Conservation (phyloP, 1,140 invertebrate species). For the Drosophila kohkoa region DNA sequence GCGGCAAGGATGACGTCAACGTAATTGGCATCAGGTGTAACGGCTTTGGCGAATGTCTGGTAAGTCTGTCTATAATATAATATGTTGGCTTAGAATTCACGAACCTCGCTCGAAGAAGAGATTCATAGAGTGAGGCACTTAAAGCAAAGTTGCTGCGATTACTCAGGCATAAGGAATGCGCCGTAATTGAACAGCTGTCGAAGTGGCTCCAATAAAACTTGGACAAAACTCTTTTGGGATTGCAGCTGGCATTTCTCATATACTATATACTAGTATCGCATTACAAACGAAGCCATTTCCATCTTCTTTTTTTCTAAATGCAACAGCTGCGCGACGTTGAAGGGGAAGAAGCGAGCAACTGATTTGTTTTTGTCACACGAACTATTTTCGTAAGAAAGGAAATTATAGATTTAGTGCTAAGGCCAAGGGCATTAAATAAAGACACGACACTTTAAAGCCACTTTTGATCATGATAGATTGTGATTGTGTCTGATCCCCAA, state of each 20-base stretch:
- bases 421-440: constrained; percentile 30
- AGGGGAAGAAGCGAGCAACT: constrained; percentile 11
- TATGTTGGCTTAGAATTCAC: not conserved
- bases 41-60: constrained; percentile 46
- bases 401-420: constrained; percentile 9
- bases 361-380: constrained; percentile 57
- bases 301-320: constrained; percentile 7
- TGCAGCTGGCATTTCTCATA: constrained; percentile 37
- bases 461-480: constrained; percentile 31
- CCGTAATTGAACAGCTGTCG: constrained; percentile 24
- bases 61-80: constrained; percentile 40
- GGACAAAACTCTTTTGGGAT: constrained; percentile 1
- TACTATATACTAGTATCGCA: constrained; percentile 35
- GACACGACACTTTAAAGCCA: constrained; percentile 5
- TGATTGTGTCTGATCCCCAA: not conserved
- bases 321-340: constrained; percentile 50
- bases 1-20: constrained; percentile 42
- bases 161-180: constrained; percentile 10
- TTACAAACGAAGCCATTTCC: constrained; percentile 52
- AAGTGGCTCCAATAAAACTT: constrained; percentile 2
- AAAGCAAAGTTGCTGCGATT: constrained; percentile 2
- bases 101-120: not conserved
- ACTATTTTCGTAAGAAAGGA: constrained; percentile 11
- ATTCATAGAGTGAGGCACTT: not conserved
- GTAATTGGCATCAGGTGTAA: constrained; percentile 42